phyloP scores from a whole-genome alignment of 1,140 invertebrate genomes.

The Temnothorax longispinosus region DNA sequence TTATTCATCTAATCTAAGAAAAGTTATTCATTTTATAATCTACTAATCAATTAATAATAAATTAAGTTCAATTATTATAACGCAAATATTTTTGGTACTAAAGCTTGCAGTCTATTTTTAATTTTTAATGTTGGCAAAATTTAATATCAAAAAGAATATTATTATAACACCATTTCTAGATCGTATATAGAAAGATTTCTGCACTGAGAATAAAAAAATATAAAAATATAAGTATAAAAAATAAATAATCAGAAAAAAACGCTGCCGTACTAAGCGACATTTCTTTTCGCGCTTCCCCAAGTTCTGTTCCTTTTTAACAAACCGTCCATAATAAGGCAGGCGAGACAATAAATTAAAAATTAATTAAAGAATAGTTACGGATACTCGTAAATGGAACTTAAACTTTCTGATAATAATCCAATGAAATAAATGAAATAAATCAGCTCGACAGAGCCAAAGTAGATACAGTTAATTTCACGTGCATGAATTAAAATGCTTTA shows the following conservation, averaged over 20 bases:
- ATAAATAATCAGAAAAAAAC: neutral
- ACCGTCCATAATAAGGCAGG: neutral
- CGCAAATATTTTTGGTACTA: no score
- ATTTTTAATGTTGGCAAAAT: neutral
- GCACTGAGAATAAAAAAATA: neutral
- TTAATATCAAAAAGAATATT: neutral
- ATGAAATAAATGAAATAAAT: neutral
- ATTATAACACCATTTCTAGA: neutral
- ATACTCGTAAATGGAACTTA: neutral
- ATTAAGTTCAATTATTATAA: no score
- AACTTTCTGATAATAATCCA: slow-evolving; percentile 1
- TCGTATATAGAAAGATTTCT: neutral
- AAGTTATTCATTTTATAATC: neutral
- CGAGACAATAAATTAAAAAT: neutral
- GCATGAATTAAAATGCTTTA: slow-evolving; percentile 33
- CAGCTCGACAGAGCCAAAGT: neutral
- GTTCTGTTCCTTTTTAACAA: neutral
- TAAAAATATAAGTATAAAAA: no score
- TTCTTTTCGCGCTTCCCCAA: neutral
- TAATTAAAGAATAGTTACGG: neutral
- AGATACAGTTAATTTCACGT: slow-evolving; percentile 37
- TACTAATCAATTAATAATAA: no score
- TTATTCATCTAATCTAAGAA: neutral
- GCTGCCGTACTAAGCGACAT: neutral
- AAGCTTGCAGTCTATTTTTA: no score